phyloP scores from a whole-genome alignment of 2,113 vertebrate species.

The Hypocryptadius cinnamomeus region DNA sequence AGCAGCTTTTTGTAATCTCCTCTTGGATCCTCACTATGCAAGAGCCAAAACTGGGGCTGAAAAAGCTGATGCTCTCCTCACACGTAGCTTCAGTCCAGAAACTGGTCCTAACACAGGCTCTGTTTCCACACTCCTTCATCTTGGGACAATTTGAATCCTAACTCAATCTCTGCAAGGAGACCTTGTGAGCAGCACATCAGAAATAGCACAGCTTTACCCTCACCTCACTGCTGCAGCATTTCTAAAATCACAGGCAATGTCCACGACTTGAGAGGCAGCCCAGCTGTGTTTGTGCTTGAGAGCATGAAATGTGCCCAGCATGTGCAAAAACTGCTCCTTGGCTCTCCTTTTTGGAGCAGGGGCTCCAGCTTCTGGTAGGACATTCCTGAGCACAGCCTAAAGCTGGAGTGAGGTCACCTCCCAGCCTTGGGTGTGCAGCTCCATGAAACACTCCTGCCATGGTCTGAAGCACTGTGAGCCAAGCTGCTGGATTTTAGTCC shows the following conservation, averaged over 20 bases:
- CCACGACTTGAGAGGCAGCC: neutral
- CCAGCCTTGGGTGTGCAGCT: neutral
- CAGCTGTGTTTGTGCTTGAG: neutral
- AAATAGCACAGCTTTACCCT: neutral
- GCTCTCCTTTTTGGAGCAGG: neutral
- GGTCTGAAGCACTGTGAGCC: constrained; percentile 24
- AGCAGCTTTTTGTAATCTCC: neutral
- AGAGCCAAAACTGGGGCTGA: neutral
- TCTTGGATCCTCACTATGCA: neutral
- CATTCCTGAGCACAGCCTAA: neutral
- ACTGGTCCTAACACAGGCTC: neutral
- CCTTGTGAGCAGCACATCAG: neutral
- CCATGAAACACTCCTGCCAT: neutral
- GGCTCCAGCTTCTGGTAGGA: neutral
- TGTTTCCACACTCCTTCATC: neutral
- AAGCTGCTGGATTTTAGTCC: neutral
- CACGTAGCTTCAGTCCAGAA: neutral
- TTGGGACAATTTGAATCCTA: neutral
- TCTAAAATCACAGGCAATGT: accelerated
- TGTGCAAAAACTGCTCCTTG: neutral
- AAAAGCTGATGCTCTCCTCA: neutral
- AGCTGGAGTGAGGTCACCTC: neutral
- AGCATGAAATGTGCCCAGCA: neutral
- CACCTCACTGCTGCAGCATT: neutral
- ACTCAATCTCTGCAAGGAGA: neutral